Percentiles rank a stretch among this genome's conserved stretches.
These are phyloP conservation scores for Steinernema feltiae DNA, from an alignment of 1,140 invertebrate genomes.

Conservation along the genomic window DNA sequence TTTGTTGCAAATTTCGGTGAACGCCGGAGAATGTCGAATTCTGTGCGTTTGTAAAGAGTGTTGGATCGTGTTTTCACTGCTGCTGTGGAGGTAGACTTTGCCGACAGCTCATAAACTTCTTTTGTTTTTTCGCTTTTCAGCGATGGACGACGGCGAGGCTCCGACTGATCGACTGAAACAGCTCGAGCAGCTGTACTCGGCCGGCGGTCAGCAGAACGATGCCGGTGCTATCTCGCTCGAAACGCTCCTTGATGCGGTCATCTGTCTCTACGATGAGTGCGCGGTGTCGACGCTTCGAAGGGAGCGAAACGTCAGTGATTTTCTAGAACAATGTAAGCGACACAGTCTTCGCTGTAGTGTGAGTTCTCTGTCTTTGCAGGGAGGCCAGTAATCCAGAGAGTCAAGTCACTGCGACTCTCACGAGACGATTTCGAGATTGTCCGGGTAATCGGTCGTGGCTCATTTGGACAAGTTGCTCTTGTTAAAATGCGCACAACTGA, in stretches of 20 bases:
- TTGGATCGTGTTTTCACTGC: too few species aligned
- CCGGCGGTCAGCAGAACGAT: background rate
- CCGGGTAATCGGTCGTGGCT: background rate
- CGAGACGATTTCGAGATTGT: conserved; percentile 16
- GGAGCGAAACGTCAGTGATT: background rate
- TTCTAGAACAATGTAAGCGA: background rate
- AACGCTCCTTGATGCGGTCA: conserved; percentile 4
- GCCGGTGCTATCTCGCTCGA: background rate
- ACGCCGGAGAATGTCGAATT: too few species aligned
- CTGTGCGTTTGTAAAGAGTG: too few species aligned
- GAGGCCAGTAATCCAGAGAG: background rate
- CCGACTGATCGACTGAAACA: background rate
- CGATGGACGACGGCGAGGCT: background rate
- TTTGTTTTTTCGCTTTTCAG: too few species aligned
- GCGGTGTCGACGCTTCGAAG: background rate
- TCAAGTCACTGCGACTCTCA: background rate
- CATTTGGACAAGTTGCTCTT: conserved; percentile 77
- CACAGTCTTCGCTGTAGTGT: too few species aligned
- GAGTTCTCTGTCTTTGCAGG: too few species aligned
- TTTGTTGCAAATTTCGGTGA: too few species aligned
- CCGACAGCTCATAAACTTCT: too few species aligned
- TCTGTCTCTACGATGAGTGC: conserved; percentile 6
- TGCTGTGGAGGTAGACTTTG: too few species aligned
- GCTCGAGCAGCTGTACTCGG: conserved; percentile 1
- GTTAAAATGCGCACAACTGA: conserved; percentile 40